phyloP scores from a whole-genome alignment of 1,140 invertebrate genomes.

The Leucophenga varia region DNA sequence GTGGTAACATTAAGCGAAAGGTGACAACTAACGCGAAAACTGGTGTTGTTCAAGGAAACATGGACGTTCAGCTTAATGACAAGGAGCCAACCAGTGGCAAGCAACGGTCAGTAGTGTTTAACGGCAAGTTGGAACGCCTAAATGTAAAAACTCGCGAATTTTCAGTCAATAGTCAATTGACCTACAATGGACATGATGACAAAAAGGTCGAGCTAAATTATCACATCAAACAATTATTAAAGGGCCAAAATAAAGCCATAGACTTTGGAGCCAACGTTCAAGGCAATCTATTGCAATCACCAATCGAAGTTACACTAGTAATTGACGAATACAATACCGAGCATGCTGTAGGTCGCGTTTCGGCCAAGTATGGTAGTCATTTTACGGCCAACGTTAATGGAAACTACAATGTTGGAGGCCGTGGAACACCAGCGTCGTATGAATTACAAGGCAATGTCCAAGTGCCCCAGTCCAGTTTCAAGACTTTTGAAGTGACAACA shows the following conservation, averaged over 20 bases:
- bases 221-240: slow-evolving; percentile 33
- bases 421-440: slow-evolving; percentile 52
- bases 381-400: slow-evolving; percentile 46
- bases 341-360: slow-evolving; percentile 28
- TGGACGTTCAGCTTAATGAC: slow-evolving; percentile 43
- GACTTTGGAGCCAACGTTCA: slow-evolving; percentile 30
- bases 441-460: slow-evolving; percentile 54
- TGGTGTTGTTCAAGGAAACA: slow-evolving; percentile 36
- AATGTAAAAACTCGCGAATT: slow-evolving; percentile 56
- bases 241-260: slow-evolving; percentile 34
- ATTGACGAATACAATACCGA: slow-evolving; percentile 35
- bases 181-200: slow-evolving; percentile 44
- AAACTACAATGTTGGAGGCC: slow-evolving; percentile 48
- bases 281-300: slow-evolving; percentile 54
- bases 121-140: slow-evolving; percentile 57
- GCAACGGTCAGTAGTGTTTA: slow-evolving; percentile 51
- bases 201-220: slow-evolving; percentile 39
- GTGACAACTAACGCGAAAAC: slow-evolving; percentile 41
- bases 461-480: slow-evolving; percentile 60
- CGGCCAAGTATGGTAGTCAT: slow-evolving; percentile 31
- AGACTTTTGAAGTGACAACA: slow-evolving; percentile 42
- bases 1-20: slow-evolving; percentile 51
- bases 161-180: slow-evolving; percentile 49
- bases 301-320: slow-evolving; percentile 35
- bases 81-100: slow-evolving; percentile 44